Evolutionary conservation across 2,113 vertebrate species (phyloP).

Genomic region (Pelvicachromis taeniatus): DNA sequence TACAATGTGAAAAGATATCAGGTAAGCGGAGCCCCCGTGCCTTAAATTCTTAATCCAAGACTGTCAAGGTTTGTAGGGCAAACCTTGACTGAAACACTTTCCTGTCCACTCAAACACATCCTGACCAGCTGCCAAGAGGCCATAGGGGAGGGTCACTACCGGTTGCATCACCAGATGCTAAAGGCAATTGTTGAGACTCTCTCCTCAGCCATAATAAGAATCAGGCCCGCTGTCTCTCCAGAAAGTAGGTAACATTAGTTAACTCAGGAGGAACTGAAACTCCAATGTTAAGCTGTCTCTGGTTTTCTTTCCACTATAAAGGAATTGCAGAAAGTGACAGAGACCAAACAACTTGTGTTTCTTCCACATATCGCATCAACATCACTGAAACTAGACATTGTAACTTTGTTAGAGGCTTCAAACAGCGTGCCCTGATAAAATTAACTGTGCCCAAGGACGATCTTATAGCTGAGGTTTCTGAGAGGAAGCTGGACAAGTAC

Average conservation of each 20-base stretch:
- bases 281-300: not conserved
- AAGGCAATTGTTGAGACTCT: not conserved
- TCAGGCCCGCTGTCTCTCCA: not conserved
- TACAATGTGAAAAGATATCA: not conserved
- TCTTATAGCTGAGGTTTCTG: not conserved
- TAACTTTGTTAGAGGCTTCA: not conserved
- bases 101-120: not conserved
- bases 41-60: not conserved
- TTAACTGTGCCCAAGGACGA: not conserved
- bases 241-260: not conserved
- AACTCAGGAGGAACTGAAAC: not conserved
- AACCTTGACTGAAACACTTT: not conserved
- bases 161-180: not conserved
- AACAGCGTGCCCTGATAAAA: not conserved
- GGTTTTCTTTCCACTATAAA: not conserved
- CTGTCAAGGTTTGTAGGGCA: not conserved
- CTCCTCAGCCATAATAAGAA: not conserved
- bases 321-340: not conserved
- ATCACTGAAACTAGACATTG: not conserved
- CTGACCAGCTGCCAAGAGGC: not conserved
- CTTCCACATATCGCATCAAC: not conserved
- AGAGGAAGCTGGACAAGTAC: not conserved
- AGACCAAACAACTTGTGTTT: accelerated
- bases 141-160: not conserved
- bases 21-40: not conserved